phyloP scores from a whole-genome alignment of 2,888 invertebrate genomes.

The Torymus texanus region DNA sequence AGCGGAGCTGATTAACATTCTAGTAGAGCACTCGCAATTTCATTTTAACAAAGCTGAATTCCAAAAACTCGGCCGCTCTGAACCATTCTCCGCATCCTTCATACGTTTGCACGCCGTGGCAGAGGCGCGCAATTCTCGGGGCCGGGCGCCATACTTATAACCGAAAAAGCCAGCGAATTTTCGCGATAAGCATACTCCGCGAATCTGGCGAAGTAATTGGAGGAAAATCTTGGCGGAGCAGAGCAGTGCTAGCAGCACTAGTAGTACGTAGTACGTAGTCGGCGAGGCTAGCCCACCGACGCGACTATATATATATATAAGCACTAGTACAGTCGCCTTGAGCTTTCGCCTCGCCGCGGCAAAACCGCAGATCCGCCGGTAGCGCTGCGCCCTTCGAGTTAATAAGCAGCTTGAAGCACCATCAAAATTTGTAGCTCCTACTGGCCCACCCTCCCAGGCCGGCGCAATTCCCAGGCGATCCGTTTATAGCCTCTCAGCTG shows the following conservation, averaged over 20 bases:
- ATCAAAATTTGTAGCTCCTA: slow-evolving; percentile 67
- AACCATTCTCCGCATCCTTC: no score
- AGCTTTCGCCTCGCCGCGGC: background rate
- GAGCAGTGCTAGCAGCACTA: background rate
- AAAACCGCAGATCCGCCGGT: slow-evolving; percentile 33
- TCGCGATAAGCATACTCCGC: slow-evolving; percentile 20
- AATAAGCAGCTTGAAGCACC: slow-evolving; percentile 67
- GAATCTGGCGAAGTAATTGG: slow-evolving; percentile 43
- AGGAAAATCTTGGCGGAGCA: slow-evolving; percentile 44
- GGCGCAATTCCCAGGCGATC: slow-evolving; percentile 62
- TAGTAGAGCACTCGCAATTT: no score
- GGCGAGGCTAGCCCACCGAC: no score
- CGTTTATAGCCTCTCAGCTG: slow-evolving; percentile 58
- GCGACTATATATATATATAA: background rate
- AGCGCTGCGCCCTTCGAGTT: slow-evolving; percentile 58
- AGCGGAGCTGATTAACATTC: no score
- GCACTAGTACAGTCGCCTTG: background rate
- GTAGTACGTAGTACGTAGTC: no score
- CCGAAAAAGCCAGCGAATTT: background rate
- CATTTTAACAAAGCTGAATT: no score
- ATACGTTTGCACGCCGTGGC: no score
- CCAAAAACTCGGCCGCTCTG: background rate
- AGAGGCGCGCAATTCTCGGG: slow-evolving; percentile 2
- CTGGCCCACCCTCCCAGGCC: slow-evolving; percentile 23
- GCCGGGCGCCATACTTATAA: background rate